Percentiles rank a stretch among this genome's conserved stretches.
phyloP scores from a whole-genome alignment of 1,140 invertebrate species.

The Scaptodrosophila lebanonensis region DNA sequence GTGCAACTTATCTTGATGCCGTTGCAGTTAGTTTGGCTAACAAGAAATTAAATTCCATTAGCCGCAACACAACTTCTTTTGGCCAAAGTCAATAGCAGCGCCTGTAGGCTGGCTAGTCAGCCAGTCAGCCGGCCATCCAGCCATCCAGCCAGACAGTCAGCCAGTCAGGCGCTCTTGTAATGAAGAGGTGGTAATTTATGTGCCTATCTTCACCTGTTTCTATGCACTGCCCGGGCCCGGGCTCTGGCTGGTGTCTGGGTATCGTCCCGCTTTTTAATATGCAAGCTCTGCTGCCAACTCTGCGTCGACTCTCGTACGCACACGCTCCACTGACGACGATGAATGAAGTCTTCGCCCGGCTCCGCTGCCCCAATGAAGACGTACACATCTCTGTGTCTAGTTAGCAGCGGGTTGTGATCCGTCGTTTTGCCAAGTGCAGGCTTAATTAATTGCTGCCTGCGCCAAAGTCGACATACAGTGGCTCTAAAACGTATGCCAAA shows the following conservation, averaged over 20 bases:
- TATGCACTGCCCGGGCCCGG: conserved; percentile 39
- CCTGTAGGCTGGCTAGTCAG: conserved; percentile 8
- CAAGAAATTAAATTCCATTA: conserved; percentile 75
- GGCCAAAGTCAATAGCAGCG: conserved; percentile 32
- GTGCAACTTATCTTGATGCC: conserved; percentile 54
- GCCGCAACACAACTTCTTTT: no score
- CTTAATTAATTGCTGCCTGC: conserved; percentile 63
- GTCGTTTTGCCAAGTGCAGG: conserved; percentile 52
- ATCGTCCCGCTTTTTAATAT: conserved; percentile 48
- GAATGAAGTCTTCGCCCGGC: conserved; percentile 37
- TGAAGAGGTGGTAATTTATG: conserved; percentile 75
- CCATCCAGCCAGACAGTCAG: neutral
- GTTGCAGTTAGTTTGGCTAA: conserved; percentile 65
- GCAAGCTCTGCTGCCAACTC: conserved; percentile 9
- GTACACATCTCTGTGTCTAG: conserved; percentile 41
- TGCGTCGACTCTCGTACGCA: neutral
- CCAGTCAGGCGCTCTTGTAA: conserved; percentile 45
- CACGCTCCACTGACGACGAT: conserved; percentile 32
- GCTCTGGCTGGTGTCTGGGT: neutral
- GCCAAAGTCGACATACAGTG: neutral
- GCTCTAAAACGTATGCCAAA: no score
- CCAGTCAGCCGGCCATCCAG: conserved; percentile 1
- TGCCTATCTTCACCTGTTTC: conserved; percentile 70
- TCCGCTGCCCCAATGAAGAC: conserved; percentile 48
- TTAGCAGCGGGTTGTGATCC: conserved; percentile 16